Percentiles rank a stretch among this genome's conserved stretches.
Evolutionary conservation across 2,797 vertebrate genomes (phyloP).

Genomic region (Garrulus glandarius): DNA sequence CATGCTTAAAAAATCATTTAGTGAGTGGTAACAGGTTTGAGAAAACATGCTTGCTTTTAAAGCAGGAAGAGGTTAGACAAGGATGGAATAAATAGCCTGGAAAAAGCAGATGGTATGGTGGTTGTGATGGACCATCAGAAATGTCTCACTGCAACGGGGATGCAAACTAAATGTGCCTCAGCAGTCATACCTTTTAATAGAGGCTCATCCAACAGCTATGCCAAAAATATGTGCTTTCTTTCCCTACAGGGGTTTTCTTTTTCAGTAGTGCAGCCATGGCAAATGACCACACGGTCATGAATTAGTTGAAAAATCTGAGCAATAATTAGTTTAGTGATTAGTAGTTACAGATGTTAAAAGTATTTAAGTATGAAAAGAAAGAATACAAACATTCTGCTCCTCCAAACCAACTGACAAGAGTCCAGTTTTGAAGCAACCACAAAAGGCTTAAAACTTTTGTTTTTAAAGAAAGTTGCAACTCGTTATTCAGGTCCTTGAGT

Average conservation of each 20-base stretch:
- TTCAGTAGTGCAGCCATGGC: not conserved
- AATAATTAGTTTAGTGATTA: not conserved
- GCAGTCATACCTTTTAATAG: not conserved
- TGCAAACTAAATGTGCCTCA: slow-evolving; percentile 12
- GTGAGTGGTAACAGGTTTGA: not conserved
- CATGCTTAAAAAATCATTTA: not conserved
- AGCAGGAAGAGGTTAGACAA: not conserved
- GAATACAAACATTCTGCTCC: not conserved
- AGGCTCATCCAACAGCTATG: not conserved
- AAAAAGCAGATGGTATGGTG: slow-evolving; percentile 51
- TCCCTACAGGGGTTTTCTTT: not conserved
- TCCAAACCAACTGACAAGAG: not conserved
- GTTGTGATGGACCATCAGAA: slow-evolving; percentile 42
- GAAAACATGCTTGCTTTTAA: slow-evolving; percentile 14
- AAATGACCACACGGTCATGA: not conserved
- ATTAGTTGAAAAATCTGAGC: not conserved
- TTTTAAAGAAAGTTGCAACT: not conserved
- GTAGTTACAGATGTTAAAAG: not conserved
- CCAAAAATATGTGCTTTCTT: not conserved
- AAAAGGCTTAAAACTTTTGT: not conserved
- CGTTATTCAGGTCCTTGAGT: not conserved
- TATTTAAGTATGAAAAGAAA: not conserved
- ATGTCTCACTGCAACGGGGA: slow-evolving; percentile 3
- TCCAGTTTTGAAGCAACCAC: not conserved
- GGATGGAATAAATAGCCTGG: slow-evolving; percentile 32